A percentile compares a stretch with the other conserved stretches of the same genome.
These are phyloP conservation scores for Hemicordylus capensis DNA, from an alignment of 2,113 vertebrate species.

Conservation along the genomic window DNA sequence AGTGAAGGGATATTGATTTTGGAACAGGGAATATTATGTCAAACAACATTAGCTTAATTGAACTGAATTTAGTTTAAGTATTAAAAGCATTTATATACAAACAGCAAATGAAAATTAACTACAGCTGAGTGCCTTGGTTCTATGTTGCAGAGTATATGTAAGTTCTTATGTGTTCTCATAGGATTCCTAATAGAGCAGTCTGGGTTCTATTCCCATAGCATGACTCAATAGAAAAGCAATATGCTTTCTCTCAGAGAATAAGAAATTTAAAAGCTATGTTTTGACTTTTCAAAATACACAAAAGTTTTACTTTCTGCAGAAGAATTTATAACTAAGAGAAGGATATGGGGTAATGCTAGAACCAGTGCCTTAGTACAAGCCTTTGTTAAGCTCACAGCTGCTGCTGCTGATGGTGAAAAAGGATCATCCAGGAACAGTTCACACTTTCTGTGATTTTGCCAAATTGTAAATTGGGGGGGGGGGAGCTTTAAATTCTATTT, in stretches of 20 bases:
- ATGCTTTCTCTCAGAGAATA: conserved; percentile 81
- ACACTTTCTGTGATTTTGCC: conserved; percentile 16
- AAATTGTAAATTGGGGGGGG: not conserved
- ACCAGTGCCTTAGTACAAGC: conserved; percentile 4
- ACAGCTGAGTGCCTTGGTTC: conserved; percentile 76
- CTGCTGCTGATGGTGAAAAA: not conserved
- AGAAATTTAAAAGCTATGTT: conserved; percentile 71
- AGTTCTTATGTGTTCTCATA: conserved; percentile 57
- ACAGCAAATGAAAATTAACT: conserved; percentile 83
- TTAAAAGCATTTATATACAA: conserved; percentile 86
- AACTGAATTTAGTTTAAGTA: conserved; percentile 86
- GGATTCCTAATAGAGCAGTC: conserved; percentile 48
- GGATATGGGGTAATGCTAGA: conserved; percentile 36
- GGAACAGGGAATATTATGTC: conserved; percentile 84
- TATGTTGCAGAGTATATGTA: conserved; percentile 62
- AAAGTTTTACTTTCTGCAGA: conserved; percentile 67
- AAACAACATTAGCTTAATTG: conserved; percentile 86
- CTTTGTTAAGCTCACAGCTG: conserved; percentile 33
- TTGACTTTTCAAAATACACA: conserved; percentile 83
- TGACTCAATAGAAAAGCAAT: conserved; percentile 73
- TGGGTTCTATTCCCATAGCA: conserved; percentile 66
- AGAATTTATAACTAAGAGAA: conserved; percentile 67
- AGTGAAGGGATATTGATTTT: conserved; percentile 86
- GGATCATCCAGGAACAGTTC: not conserved
- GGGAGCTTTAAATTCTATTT: not conserved